Evolutionary conservation across 2,113 vertebrate species (phyloP), one percentile per base, ranked within the genome.

Genomic region (Cairina moschata): DNA sequence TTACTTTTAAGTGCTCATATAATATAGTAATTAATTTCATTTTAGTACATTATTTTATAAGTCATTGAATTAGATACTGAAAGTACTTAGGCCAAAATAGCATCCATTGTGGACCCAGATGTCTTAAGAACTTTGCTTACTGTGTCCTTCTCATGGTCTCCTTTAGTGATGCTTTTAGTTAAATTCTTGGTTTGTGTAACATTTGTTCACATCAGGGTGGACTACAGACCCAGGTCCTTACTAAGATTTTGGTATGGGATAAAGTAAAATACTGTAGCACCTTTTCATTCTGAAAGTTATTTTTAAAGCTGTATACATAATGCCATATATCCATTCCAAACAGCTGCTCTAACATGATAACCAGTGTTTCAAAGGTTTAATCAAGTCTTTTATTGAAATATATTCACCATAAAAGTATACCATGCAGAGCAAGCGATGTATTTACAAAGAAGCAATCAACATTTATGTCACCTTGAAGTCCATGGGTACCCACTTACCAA

Each of bases 381-480:
- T 78, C 6, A 68, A 74, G 90, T 67, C 1, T 90, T 77, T 87
- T 72, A 52, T 36, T 86, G 74, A 86, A 92, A 90, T 91, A 88
- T 40, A 67, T n/a, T 72, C 18, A 38, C 52, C 36, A 81, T 92
- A 81, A 94, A 93, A 93, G 76, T 72, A 62, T 68, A 84, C 23
- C 72, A 29, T 66, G 36, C 31, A 65, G 29, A 86, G 22, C 28
- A 90, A 18, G 22, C 52, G 89, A 83, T 71, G 36, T 40, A 21
- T 85, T 91, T 90, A 86, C 26, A 69, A 84, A 86, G 68, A 91
- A 56, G 20, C 54, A 68, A 75, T 85, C 67, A 93, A 77, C 58
- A 82, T 91, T 95, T 97, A 88, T 83, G 76, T 87, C 78, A 92
- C 58, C 66, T 94, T 95, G 32, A 96, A 95, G 46, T 74, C 58